Evolutionary conservation across 1,140 invertebrate genomes (phyloP).

Genomic region (Penaeus vannamei): DNA sequence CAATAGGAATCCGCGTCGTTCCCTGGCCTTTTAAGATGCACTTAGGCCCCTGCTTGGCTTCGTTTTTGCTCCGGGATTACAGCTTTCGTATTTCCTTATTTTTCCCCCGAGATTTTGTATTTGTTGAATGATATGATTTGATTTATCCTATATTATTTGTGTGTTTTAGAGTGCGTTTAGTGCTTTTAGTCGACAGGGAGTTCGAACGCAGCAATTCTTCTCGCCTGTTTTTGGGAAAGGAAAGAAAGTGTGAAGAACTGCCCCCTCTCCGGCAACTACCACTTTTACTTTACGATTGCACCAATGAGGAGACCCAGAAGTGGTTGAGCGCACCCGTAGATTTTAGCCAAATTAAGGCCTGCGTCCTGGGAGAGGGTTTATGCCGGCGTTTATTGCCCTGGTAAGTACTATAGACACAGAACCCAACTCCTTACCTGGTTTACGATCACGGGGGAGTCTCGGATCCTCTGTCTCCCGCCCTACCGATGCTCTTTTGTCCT

Average conservation of each 20-base stretch:
- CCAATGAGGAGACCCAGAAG: conserved; percentile 28
- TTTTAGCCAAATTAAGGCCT: conserved; percentile 64
- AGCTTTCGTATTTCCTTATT: no score
- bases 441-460: conserved; percentile 46
- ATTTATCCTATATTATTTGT: no score
- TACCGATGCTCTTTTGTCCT: no score
- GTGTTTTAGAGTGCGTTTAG: no score
- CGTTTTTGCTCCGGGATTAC: no score
- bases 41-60: no score
- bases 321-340: conserved; percentile 50
- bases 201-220: background rate
- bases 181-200: background rate
- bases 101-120: no score
- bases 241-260: background rate
- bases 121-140: no score
- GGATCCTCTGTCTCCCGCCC: no score
- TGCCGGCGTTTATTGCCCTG: conserved; percentile 52
- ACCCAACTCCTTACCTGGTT: conserved; percentile 60
- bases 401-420: conserved; percentile 54
- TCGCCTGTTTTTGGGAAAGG: background rate
- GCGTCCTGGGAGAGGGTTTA: no score
- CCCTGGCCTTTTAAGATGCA: conserved; percentile 30
- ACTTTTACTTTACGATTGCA: conserved; percentile 50
- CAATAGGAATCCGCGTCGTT: conserved; percentile 22
- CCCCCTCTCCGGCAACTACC: background rate